phyloP scores from a whole-genome alignment of 2,888 invertebrate species.

The Antitype chi region DNA sequence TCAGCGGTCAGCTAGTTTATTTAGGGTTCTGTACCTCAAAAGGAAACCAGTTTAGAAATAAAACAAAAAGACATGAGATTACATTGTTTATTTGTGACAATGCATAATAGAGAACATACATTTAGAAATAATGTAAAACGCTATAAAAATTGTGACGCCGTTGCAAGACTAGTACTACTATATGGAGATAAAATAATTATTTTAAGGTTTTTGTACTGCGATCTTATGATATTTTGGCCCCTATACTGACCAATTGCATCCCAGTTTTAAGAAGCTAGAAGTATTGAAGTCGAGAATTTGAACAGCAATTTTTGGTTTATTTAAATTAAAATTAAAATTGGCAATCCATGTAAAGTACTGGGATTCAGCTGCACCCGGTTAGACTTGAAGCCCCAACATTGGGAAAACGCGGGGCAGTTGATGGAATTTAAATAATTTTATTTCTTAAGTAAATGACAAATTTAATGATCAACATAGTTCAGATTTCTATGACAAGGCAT shows the following conservation, averaged over 20 bases:
- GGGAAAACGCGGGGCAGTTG: neutral
- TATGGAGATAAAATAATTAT: slow-evolving; percentile 58
- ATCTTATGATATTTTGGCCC: slow-evolving; percentile 60
- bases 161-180: slow-evolving; percentile 77
- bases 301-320: neutral
- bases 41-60: slow-evolving; percentile 18
- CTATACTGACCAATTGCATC: slow-evolving; percentile 59
- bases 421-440: neutral
- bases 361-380: neutral
- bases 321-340: neutral
- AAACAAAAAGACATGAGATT: slow-evolving; percentile 78
- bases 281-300: slow-evolving; percentile 32
- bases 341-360: neutral
- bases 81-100: slow-evolving; percentile 89
- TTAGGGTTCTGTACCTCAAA: no score
- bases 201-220: slow-evolving; percentile 69
- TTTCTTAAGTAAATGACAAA: neutral
- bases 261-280: slow-evolving; percentile 39
- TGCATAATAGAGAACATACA: slow-evolving; percentile 86
- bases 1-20: no score
- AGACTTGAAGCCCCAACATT: neutral
- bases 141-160: slow-evolving; percentile 81
- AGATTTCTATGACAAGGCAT: neutral
- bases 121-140: slow-evolving; percentile 80
- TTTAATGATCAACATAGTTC: neutral